Evolutionary conservation across 2,888 invertebrate species (phyloP).

Genomic region (Pandemis cinnamomeana): DNA sequence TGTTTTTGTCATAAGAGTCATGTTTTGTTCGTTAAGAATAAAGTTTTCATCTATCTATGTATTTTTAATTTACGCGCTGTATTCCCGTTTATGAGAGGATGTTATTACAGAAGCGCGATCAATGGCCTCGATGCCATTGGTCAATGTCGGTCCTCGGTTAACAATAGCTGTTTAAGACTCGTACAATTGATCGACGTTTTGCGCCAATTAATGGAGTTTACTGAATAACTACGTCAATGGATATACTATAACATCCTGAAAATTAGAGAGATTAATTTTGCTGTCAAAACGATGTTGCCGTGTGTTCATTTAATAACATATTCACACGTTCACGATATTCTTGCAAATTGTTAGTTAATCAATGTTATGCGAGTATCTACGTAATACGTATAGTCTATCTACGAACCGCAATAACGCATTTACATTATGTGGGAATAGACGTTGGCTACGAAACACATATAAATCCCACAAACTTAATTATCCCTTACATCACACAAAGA

Average conservation of each 20-base stretch:
- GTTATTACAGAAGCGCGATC: slow-evolving; percentile 7
- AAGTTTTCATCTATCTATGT: not conserved
- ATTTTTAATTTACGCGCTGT: not conserved
- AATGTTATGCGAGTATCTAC: not conserved
- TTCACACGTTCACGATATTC: not conserved
- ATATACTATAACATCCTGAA: not conserved
- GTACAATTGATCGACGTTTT: slow-evolving; percentile 4
- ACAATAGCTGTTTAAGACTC: not conserved
- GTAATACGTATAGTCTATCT: not conserved
- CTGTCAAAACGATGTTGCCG: not conserved
- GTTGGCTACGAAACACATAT: not conserved
- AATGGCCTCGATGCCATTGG: slow-evolving; percentile 3
- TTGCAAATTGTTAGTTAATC: not conserved
- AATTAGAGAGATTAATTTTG: not conserved
- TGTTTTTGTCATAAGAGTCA: no score
- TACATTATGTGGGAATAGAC: not conserved
- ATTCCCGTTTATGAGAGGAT: not conserved
- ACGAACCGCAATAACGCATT: not conserved
- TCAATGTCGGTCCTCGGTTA: not conserved
- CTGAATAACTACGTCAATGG: not conserved
- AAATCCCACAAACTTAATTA: no score
- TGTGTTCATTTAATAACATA: not conserved
- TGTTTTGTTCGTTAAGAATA: no score
- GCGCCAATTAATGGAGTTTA: not conserved
- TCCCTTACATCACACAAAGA: no score